These are phyloP conservation scores for Tinamus major DNA, from an alignment of 2,797 vertebrate species.

Conservation along the genomic window DNA sequence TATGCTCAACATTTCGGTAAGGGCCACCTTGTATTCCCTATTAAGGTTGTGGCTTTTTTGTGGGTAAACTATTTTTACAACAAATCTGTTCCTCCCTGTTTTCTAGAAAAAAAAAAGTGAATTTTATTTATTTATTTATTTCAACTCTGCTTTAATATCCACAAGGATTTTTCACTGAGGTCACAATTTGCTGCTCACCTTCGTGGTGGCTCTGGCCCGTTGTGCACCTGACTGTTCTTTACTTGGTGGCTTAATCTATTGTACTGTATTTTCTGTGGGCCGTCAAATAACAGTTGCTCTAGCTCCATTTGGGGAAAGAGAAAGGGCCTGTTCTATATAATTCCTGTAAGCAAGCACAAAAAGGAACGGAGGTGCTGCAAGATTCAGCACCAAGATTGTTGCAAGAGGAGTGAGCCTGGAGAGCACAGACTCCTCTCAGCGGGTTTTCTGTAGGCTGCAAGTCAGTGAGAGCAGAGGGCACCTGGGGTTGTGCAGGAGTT, in stretches of 20 bases:
- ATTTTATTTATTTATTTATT: neutral
- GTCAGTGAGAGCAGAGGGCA: neutral
- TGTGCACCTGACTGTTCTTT: neutral
- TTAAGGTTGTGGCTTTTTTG: neutral
- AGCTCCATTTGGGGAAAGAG: neutral
- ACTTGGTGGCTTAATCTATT: neutral
- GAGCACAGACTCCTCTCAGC: neutral
- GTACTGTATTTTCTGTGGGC: neutral
- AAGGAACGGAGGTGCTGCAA: neutral
- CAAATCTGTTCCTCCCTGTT: neutral
- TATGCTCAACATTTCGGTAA: neutral
- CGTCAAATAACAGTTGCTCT: neutral
- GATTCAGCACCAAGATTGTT: neutral
- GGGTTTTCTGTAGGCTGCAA: neutral
- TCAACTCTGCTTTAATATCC: neutral
- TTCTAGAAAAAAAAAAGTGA: neutral
- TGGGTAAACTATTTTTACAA: neutral
- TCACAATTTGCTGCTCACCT: neutral
- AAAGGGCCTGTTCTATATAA: neutral
- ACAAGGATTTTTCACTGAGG: neutral
- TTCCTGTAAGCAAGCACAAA: conserved; percentile 9
- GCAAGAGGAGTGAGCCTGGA: neutral
- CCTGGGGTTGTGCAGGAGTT: neutral
- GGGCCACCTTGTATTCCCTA: neutral
- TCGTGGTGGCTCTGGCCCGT: neutral